phyloP scores from a whole-genome alignment of 2,888 invertebrate species.

The Tipula lateralis region DNA sequence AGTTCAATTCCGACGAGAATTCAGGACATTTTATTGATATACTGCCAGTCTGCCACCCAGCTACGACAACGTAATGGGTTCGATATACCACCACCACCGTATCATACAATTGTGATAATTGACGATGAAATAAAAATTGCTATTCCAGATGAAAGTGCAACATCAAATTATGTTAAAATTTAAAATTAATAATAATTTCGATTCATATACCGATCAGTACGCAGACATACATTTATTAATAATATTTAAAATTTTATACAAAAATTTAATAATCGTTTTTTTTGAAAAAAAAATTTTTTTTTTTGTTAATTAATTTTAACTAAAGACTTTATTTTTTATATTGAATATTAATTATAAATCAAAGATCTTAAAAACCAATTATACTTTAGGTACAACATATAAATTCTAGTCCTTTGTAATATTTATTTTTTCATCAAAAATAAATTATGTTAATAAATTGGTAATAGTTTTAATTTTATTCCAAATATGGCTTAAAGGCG shows the following conservation, averaged over 20 bases:
- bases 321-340: not conserved
- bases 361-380: not conserved
- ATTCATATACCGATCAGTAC: not conserved
- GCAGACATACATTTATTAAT: not conserved
- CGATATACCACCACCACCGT: constrained; percentile 49
- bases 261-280: not conserved
- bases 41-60: constrained; percentile 49
- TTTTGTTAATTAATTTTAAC: not conserved
- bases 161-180: constrained; percentile 2
- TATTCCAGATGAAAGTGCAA: constrained; percentile 14
- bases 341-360: not conserved
- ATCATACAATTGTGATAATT: constrained; percentile 43
- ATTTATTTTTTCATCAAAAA: not conserved
- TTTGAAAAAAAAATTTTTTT: not conserved
- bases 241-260: not conserved
- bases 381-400: not conserved
- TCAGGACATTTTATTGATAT: constrained; percentile 46
- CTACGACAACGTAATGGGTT: constrained; percentile 49
- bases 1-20: constrained; percentile 39
- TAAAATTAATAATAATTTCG: not conserved
- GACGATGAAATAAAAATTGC: constrained; percentile 12
- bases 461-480: not conserved
- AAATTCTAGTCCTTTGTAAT: constrained; percentile 1
- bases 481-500: not conserved
- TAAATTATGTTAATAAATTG: not conserved